Evolutionary conservation across 2,797 vertebrate species (phyloP).

Genomic region (Chelidonichthys spinosus): DNA sequence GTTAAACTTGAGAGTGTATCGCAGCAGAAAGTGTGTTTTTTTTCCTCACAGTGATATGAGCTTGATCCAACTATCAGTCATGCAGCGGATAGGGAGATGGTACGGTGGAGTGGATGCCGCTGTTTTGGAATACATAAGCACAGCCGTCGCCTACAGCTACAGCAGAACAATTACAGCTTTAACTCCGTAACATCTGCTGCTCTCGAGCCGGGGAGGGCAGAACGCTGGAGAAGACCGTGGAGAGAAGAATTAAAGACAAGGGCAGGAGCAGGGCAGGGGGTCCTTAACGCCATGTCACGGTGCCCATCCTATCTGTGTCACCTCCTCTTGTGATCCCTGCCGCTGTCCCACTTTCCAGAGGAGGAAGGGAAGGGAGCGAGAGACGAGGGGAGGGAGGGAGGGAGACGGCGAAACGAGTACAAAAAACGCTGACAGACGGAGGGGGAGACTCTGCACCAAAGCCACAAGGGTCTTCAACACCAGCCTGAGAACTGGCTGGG

Average conservation of each 20-base stretch:
- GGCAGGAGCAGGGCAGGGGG: constrained; percentile 44
- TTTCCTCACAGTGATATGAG: constrained; percentile 47
- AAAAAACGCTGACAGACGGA: constrained; percentile 56
- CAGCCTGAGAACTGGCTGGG: constrained; percentile 29
- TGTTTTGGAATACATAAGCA: constrained; percentile 74
- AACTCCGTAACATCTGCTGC: constrained; percentile 76
- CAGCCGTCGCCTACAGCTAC: constrained; percentile 71
- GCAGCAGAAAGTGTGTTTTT: constrained; percentile 40
- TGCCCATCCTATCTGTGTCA: constrained; percentile 58
- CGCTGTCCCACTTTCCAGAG: constrained; percentile 49
- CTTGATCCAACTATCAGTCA: constrained; percentile 51
- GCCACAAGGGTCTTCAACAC: constrained; percentile 25
- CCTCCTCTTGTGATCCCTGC: constrained; percentile 45
- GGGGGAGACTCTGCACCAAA: constrained; percentile 43
- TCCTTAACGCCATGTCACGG: constrained; percentile 18
- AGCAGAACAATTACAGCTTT: constrained; percentile 72
- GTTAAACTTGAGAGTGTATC: constrained; percentile 31
- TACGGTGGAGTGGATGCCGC: constrained; percentile 50
- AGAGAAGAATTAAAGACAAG: constrained; percentile 56
- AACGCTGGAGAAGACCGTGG: constrained; percentile 39
- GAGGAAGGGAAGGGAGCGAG: constrained; percentile 40
- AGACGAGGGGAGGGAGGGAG: background rate
- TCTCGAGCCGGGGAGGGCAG: constrained; percentile 40
- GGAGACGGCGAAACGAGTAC: constrained; percentile 26
- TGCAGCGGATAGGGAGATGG: constrained; percentile 32